Evolutionary conservation across 2,797 vertebrate species (phyloP).

Genomic region (Oophaga sylvatica): DNA sequence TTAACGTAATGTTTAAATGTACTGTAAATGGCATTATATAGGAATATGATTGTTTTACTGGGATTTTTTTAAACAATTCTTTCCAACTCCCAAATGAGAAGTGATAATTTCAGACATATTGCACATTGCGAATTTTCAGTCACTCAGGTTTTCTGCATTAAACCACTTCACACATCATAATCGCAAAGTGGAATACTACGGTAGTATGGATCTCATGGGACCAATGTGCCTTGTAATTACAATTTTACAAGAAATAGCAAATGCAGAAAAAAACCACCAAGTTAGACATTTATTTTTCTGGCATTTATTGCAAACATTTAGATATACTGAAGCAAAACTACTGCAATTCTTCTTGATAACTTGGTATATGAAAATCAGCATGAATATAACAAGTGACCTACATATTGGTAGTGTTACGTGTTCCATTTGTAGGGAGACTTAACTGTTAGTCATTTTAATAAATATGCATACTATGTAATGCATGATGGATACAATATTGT

Average conservation of each 20-base stretch:
- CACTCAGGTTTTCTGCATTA: slow-evolving; percentile 44
- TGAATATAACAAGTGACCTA: background rate
- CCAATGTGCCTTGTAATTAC: slow-evolving; percentile 49
- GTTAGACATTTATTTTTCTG: slow-evolving; percentile 6
- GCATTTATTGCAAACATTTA: slow-evolving; percentile 22
- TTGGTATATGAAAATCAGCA: background rate
- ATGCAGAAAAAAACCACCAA: background rate
- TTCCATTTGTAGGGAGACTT: background rate
- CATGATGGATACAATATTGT: background rate
- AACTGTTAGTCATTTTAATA: background rate
- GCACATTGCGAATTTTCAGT: slow-evolving; percentile 46
- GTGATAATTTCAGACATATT: slow-evolving; percentile 49
- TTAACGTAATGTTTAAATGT: background rate
- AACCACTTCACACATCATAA: slow-evolving; percentile 56
- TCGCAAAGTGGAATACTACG: slow-evolving; percentile 30
- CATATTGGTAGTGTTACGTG: background rate
- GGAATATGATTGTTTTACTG: background rate
- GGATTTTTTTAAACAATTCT: slow-evolving; percentile 10
- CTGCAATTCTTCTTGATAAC: background rate
- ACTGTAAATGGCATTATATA: slow-evolving; percentile 22
- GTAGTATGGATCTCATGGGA: slow-evolving; percentile 44
- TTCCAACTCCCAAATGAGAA: slow-evolving; percentile 47
- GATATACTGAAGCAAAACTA: background rate
- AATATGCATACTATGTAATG: background rate
- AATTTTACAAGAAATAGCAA: slow-evolving; percentile 35